Base-by-base conservation (phyloP, 2,113 vertebrate species). In the Xyliphius kryptos region DNA sequence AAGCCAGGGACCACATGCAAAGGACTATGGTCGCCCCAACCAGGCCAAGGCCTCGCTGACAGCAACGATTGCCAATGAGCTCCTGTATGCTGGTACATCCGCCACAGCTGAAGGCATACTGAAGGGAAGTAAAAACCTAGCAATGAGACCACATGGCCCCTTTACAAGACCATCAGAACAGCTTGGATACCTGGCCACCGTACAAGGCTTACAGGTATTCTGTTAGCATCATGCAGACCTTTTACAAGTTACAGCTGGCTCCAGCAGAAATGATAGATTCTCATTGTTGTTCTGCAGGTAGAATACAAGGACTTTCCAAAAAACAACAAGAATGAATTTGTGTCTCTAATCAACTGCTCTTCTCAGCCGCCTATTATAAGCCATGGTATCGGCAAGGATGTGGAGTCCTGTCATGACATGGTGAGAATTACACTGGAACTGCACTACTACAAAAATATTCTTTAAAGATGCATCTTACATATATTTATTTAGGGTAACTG, bases 301-400 rank as follows among this genome's bases (percentile, higher is more conserved):
- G 96, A 98, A 81, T 98, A 98, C 81, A 98, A 95, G 89, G 96
- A 98, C 79, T 98, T 98, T 60, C 96, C 96, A 49, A 97, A 97
- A 89, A 98, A 98, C 80, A 98, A 98, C 83, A 98, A 97, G 86
- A 97, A 98, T 0, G 95, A 98, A 76, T 97, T 94, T 90, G 96
- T 98, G n/a, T 98, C 96, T 66, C 89, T 98, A 67, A 97, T 98
- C 82, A 97, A 97, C 86, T 98, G 96, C 81, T 97, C 94, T 77
- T 91, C 90, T 78, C 93, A 94, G 85, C 91, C 93, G 1, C 91
- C 95, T 1, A 90, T 98, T 63, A 94, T 98, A 85, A 98, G 95
- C 71, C 96, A 98, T 8, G 96, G 96, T 19, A 95, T 98, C 22
- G 94, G 96, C 55, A 98, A 98, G 82, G 93, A 98, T 16, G 89